Percentiles rank a stretch among this genome's conserved stretches.
Conservation (phyloP, 2,113 vertebrate species). For the Paralichthys olivaceus region DNA sequence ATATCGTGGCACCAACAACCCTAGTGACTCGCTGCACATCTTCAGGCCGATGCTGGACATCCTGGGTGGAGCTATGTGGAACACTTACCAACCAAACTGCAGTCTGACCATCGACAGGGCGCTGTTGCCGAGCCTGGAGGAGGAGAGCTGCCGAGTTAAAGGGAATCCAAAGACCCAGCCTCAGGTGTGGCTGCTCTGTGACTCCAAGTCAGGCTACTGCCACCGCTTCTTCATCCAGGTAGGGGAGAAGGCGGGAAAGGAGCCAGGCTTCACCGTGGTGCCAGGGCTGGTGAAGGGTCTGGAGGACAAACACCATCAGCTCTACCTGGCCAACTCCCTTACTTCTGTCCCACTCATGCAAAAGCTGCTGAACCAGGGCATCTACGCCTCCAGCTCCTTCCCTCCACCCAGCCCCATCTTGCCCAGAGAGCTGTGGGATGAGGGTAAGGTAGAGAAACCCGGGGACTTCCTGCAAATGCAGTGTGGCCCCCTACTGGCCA, state of each 20-base stretch:
- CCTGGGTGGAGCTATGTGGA: slow-evolving; percentile 74
- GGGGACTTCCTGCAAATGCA: slow-evolving; percentile 80
- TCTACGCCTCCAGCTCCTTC: slow-evolving; percentile 81
- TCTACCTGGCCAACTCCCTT: slow-evolving; percentile 78
- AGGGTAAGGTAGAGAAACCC: slow-evolving; percentile 63
- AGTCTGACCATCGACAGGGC: slow-evolving; percentile 79
- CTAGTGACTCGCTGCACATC: slow-evolving; percentile 66
- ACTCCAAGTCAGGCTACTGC: slow-evolving; percentile 86
- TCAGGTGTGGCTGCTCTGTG: slow-evolving; percentile 84
- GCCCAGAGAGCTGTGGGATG: slow-evolving; percentile 73
- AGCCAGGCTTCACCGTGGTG: slow-evolving; percentile 72
- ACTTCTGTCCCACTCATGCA: slow-evolving; percentile 75
- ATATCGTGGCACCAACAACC: not conserved
- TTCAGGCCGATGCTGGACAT: slow-evolving; percentile 78
- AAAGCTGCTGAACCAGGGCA: slow-evolving; percentile 69
- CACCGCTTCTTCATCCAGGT: slow-evolving; percentile 78
- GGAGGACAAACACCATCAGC: slow-evolving; percentile 78
- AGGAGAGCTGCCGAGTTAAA: slow-evolving; percentile 32
- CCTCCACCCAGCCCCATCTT: slow-evolving; percentile 66
- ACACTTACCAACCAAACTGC: slow-evolving; percentile 75
- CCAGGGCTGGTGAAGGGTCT: slow-evolving; percentile 73
- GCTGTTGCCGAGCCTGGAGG: slow-evolving; percentile 73
- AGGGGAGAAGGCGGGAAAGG: slow-evolving; percentile 36
- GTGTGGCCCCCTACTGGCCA: slow-evolving; percentile 76
- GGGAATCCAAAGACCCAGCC: slow-evolving; percentile 59